Percentiles rank a stretch among this genome's conserved stretches.
Conservation (phyloP, 1,140 invertebrate species). For the Neuroterus valhalla region DNA sequence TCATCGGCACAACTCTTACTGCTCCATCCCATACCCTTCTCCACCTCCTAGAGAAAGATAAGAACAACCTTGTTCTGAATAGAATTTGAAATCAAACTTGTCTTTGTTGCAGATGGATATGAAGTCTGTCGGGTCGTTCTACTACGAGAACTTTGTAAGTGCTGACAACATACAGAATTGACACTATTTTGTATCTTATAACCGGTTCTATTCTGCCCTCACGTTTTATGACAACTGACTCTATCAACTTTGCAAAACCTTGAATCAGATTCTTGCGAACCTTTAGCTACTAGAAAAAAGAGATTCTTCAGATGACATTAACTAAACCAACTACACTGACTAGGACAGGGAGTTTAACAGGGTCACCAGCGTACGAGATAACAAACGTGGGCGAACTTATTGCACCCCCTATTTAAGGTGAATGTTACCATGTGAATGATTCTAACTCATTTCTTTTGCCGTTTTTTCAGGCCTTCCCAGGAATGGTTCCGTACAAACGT, state of each 20-base stretch:
- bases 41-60: conserved; percentile 55
- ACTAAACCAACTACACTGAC: conserved; percentile 33
- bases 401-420: conserved; percentile 7
- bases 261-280: no score
- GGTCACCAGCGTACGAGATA: conserved; percentile 24
- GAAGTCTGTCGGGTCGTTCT: conserved; percentile 94
- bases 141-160: conserved; percentile 96
- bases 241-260: conserved; percentile 2
- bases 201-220: not conserved
- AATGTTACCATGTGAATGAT: not conserved
- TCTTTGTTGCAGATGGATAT: conserved; percentile 89
- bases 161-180: conserved; percentile 71
- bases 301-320: no score
- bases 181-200: conserved; percentile 43
- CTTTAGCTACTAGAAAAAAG: no score
- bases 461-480: conserved; percentile 89
- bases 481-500: conserved; percentile 95
- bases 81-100: conserved; percentile 74
- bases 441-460: conserved; percentile 43
- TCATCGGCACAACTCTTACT: conserved; percentile 75
- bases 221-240: not conserved
- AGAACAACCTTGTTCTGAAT: conserved; percentile 64
- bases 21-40: conserved; percentile 51
- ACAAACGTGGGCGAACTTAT: conserved; percentile 12
- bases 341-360: conserved; percentile 34